A percentile compares a stretch with the other conserved stretches of the same genome.
Conservation (phyloP, 2,797 vertebrate species). For the Acanthurus leucopareius region DNA sequence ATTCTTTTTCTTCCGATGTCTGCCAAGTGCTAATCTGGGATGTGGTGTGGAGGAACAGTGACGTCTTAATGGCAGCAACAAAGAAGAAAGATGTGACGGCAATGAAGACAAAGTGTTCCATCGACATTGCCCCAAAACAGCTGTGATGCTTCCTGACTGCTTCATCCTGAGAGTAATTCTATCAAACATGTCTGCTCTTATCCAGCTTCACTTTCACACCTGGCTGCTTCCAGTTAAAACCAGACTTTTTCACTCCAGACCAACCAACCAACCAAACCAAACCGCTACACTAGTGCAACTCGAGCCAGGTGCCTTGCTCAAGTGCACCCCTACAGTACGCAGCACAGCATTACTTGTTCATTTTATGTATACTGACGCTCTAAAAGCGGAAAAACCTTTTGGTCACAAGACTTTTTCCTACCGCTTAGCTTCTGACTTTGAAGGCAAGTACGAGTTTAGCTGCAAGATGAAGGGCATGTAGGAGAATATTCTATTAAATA, state of each 20-base stretch:
- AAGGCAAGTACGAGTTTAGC: too few species aligned
- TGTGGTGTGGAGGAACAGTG: not conserved
- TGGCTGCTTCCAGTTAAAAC: slow-evolving; percentile 36
- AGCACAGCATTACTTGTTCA: not conserved
- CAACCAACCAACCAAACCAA: not conserved
- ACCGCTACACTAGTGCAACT: slow-evolving; percentile 13
- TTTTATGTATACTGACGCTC: not conserved
- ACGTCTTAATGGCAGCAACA: slow-evolving; percentile 26
- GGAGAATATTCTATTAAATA: not conserved
- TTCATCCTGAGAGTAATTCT: slow-evolving; percentile 30
- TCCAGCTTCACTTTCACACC: slow-evolving; percentile 48
- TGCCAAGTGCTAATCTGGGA: slow-evolving; percentile 88
- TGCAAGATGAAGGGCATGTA: not conserved
- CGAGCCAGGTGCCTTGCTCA: slow-evolving; percentile 29
- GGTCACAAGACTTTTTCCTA: not conserved
- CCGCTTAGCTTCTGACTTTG: not conserved
- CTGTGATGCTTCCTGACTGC: slow-evolving; percentile 69
- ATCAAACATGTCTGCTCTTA: slow-evolving; percentile 41
- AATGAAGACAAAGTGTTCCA: slow-evolving; percentile 52
- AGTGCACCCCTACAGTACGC: not conserved
- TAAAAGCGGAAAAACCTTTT: not conserved
- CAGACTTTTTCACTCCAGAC: slow-evolving; percentile 32
- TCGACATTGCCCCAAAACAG: slow-evolving; percentile 60
- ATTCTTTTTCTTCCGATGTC: slow-evolving; percentile 99
- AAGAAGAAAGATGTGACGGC: slow-evolving; percentile 70